phyloP scores from a whole-genome alignment of 2,113 vertebrate species.

The Campylomormyrus numenius region DNA sequence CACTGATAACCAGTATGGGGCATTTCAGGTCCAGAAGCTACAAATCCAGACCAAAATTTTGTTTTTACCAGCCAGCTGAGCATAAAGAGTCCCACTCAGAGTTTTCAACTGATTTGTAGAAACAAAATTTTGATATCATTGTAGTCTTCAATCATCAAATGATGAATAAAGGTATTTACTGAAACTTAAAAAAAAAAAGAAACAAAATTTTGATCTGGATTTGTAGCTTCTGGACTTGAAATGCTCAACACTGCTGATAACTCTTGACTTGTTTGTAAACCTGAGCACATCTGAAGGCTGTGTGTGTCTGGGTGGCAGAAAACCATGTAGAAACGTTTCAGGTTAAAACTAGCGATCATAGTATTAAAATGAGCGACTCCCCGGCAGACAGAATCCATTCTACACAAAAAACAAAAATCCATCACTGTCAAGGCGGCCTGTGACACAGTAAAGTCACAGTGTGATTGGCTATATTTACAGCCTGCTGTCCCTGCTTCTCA shows the following conservation, averaged over 20 bases:
- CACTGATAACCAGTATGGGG: not conserved
- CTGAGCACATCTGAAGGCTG: not conserved
- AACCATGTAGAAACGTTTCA: not conserved
- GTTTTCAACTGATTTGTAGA: too few relatives aligned
- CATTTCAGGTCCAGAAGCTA: too few relatives aligned
- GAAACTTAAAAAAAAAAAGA: too few relatives aligned
- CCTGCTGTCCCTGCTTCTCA: not conserved
- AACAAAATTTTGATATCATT: too few relatives aligned
- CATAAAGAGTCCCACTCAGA: too few relatives aligned
- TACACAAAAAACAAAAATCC: not conserved
- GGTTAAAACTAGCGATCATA: not conserved
- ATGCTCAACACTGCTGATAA: not conserved
- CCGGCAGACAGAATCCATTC: not conserved
- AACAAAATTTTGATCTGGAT: too few relatives aligned
- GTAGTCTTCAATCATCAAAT: too few relatives aligned
- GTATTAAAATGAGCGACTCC: not conserved
- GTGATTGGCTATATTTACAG: not conserved
- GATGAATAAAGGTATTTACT: too few relatives aligned
- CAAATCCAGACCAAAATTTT: too few relatives aligned
- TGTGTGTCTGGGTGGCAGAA: not conserved
- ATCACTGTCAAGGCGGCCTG: not conserved
- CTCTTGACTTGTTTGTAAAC: not conserved
- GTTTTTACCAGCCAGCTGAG: too few relatives aligned
- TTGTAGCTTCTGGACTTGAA: too few relatives aligned
- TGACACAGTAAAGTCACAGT: not conserved